Evolutionary conservation across 2,888 invertebrate species (phyloP).

Genomic region (Malachius bipustulatus): DNA sequence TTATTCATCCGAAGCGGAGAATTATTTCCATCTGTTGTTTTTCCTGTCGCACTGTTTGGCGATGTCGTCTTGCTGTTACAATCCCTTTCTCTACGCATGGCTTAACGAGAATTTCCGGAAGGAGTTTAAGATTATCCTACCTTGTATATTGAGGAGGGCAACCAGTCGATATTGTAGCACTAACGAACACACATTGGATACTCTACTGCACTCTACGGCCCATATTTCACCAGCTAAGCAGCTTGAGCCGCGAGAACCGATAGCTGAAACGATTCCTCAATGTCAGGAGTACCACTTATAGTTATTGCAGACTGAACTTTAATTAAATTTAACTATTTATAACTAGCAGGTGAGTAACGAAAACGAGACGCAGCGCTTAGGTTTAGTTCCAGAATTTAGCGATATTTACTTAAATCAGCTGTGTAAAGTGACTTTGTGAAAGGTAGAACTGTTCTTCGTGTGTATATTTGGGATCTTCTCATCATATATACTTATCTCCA

Average conservation of each 20-base stretch:
- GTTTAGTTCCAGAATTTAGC: too few relatives aligned
- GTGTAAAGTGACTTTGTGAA: too few relatives aligned
- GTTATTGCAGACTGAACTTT: too few relatives aligned
- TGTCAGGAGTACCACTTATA: slow-evolving; percentile 27
- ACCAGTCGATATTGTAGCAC: slow-evolving; percentile 26
- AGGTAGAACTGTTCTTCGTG: too few relatives aligned
- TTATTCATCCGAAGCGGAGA: slow-evolving; percentile 50
- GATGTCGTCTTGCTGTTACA: slow-evolving; percentile 94
- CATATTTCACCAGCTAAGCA: slow-evolving; percentile 28
- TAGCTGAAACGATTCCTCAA: slow-evolving; percentile 27
- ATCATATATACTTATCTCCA: too few relatives aligned
- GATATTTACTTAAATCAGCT: too few relatives aligned
- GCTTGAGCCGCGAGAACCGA: slow-evolving; percentile 30
- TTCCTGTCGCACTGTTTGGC: slow-evolving; percentile 79
- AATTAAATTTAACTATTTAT: too few relatives aligned
- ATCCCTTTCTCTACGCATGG: slow-evolving; percentile 95
- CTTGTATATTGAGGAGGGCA: slow-evolving; percentile 39
- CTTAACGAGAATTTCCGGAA: slow-evolving; percentile 93
- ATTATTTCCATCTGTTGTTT: slow-evolving; percentile 63
- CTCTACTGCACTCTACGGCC: slow-evolving; percentile 27
- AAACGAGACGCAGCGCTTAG: too few relatives aligned
- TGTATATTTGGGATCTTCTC: too few relatives aligned
- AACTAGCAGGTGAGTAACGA: too few relatives aligned
- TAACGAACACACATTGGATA: slow-evolving; percentile 30
- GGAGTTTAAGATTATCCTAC: slow-evolving; percentile 73